Conservation (phyloP, 2,113 vertebrate genomes). For the Silurus asotus region DNA sequence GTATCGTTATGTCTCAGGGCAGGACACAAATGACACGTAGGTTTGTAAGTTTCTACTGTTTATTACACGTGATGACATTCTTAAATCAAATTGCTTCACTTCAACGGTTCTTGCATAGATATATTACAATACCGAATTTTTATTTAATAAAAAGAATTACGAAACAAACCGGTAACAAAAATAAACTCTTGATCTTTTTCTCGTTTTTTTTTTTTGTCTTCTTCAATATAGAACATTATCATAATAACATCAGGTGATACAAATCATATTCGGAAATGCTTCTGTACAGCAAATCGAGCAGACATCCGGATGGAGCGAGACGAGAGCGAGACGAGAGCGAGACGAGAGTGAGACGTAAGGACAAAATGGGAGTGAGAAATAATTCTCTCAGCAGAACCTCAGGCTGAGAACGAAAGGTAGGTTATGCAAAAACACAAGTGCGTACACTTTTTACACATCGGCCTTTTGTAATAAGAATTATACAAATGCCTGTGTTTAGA, state of each 20-base stretch:
- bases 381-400: background rate
- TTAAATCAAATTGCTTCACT: constrained; percentile 99
- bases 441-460: background rate
- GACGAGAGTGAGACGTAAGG: constrained; percentile 44
- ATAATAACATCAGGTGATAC: constrained; percentile 99
- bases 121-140: constrained; percentile 99
- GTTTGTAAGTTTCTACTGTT: constrained; percentile 96
- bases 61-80: constrained; percentile 99
- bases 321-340: constrained; percentile 32
- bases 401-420: background rate
- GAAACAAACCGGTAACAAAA: constrained; percentile 99
- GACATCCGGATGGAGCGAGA: constrained; percentile 72
- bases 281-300: constrained; percentile 90
- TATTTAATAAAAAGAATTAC: constrained; percentile 98
- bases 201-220: constrained; percentile 80
- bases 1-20: background rate
- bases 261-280: constrained; percentile 98
- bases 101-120: constrained; percentile 99
- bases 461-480: too few relatives aligned
- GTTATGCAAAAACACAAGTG: background rate
- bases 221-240: constrained; percentile 99
- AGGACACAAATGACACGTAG: background rate
- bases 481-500: too few relatives aligned
- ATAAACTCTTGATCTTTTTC: constrained; percentile 94
- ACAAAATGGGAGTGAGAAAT: background rate